phyloP scores from a whole-genome alignment of 2,797 vertebrate genomes.

The Ataeniobius toweri region DNA sequence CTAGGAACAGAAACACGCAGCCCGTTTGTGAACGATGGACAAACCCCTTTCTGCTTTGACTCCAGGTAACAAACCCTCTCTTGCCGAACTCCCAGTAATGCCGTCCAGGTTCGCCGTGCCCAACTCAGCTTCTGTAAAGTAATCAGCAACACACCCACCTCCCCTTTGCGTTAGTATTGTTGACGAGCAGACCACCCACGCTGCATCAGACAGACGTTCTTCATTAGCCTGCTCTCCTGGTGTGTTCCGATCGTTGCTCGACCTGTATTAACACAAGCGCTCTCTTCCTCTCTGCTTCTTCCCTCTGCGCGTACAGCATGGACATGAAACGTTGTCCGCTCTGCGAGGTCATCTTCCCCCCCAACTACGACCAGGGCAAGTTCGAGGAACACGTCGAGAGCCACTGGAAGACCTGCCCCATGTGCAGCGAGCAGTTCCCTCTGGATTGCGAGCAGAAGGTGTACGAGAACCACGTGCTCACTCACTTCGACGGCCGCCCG shows the following conservation, averaged over 20 bases:
- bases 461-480: conserved; percentile 96
- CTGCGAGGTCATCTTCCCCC: conserved; percentile 95
- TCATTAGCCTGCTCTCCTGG: conserved; percentile 65
- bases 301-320: conserved; percentile 74
- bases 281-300: conserved; percentile 14
- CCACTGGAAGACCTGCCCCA: conserved; percentile 99
- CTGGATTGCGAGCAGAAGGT: conserved; percentile 95
- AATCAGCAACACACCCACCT: conserved; percentile 49
- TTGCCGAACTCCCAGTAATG: conserved; percentile 37
- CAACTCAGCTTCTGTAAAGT: conserved; percentile 58
- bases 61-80: conserved; percentile 84
- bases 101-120: conserved; percentile 33
- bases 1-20: conserved; percentile 78
- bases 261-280: conserved; percentile 44
- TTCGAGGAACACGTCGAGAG: conserved; percentile 98
- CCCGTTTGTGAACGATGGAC: conserved; percentile 85
- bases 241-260: conserved; percentile 63
- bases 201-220: conserved; percentile 71
- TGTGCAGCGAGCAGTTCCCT: conserved; percentile 98
- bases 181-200: conserved; percentile 72
- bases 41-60: conserved; percentile 94
- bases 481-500: conserved; percentile 91
- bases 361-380: conserved; percentile 96
- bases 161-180: conserved; percentile 37
- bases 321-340: conserved; percentile 95